These are phyloP conservation scores for Drosophila pseudoobscura DNA, from an alignment of 1,140 invertebrate genomes.

Conservation along the genomic window DNA sequence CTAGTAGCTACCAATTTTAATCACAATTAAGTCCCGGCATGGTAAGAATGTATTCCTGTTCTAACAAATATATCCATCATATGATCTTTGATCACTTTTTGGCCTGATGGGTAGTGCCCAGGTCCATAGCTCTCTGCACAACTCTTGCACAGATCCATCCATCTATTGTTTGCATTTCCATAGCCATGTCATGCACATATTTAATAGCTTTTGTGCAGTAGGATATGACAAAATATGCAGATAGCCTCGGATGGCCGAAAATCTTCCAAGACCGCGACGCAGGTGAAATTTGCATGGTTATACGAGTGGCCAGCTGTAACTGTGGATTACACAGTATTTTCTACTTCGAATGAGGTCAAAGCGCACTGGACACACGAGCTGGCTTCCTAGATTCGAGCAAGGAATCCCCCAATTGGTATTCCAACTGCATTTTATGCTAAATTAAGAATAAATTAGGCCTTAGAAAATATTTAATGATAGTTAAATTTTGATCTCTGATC, in stretches of 20 bases:
- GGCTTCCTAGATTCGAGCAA: slow-evolving; percentile 29
- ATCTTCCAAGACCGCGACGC: slow-evolving; percentile 31
- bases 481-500: slow-evolving; percentile 43
- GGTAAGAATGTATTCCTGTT: no score
- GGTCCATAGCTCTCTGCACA: slow-evolving; percentile 49
- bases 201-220: slow-evolving; percentile 72
- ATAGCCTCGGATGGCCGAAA: slow-evolving; percentile 19
- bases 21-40: no score
- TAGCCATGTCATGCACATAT: slow-evolving; percentile 72
- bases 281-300: slow-evolving; percentile 81
- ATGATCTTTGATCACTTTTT: neutral
- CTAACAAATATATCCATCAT: no score
- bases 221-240: slow-evolving; percentile 78
- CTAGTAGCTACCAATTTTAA: no score
- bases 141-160: slow-evolving; percentile 20
- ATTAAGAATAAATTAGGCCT: slow-evolving; percentile 23
- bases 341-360: slow-evolving; percentile 55
- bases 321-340: neutral
- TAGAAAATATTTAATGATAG: slow-evolving; percentile 32
- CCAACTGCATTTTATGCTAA: slow-evolving; percentile 53
- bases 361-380: slow-evolving; percentile 38
- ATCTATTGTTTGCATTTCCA: slow-evolving; percentile 55
- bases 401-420: slow-evolving; percentile 37
- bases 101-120: slow-evolving; percentile 45
- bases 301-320: slow-evolving; percentile 46